phyloP scores from a whole-genome alignment of 92 coral and sea anemone species.

The Siderastrea siderea region DNA sequence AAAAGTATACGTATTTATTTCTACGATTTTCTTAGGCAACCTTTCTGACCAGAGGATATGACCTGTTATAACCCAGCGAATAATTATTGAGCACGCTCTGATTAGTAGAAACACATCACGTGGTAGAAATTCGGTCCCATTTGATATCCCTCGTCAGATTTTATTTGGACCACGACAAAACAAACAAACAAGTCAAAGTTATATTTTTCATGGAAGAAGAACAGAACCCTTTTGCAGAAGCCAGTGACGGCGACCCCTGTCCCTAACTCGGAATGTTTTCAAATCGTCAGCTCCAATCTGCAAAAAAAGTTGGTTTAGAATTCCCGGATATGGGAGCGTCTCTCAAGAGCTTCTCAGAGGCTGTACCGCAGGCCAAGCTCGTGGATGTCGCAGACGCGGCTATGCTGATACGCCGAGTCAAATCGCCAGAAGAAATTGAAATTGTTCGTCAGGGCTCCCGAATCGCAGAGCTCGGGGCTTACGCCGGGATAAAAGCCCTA shows the following conservation, averaged over 20 bases:
- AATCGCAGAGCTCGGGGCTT: conserved; percentile 89
- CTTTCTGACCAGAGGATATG: too few relatives aligned
- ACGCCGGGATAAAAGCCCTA: conserved; percentile 75
- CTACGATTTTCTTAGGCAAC: too few relatives aligned
- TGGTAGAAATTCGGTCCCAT: too few relatives aligned
- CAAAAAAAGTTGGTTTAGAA: conserved; percentile 81
- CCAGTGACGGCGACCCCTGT: background rate
- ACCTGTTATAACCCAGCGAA: too few relatives aligned
- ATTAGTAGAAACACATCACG: too few relatives aligned
- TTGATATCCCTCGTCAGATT: too few relatives aligned
- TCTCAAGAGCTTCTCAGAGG: conserved; percentile 65
- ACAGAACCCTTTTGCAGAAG: too few relatives aligned
- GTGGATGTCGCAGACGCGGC: conserved; percentile 79
- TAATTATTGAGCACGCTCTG: too few relatives aligned
- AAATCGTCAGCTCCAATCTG: conserved; percentile 39
- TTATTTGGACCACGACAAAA: too few relatives aligned
- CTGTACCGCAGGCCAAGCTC: conserved; percentile 74
- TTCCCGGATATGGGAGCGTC: conserved; percentile 72
- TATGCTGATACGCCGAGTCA: conserved; percentile 86
- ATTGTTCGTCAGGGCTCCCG: conserved; percentile 86
- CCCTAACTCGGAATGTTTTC: background rate
- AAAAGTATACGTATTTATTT: too few relatives aligned
- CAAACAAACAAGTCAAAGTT: too few relatives aligned
- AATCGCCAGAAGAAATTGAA: conserved; percentile 90
- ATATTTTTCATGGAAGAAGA: too few relatives aligned